Conservation (phyloP, 2,797 vertebrate genomes). For the Acrossocheilus fasciatus region DNA sequence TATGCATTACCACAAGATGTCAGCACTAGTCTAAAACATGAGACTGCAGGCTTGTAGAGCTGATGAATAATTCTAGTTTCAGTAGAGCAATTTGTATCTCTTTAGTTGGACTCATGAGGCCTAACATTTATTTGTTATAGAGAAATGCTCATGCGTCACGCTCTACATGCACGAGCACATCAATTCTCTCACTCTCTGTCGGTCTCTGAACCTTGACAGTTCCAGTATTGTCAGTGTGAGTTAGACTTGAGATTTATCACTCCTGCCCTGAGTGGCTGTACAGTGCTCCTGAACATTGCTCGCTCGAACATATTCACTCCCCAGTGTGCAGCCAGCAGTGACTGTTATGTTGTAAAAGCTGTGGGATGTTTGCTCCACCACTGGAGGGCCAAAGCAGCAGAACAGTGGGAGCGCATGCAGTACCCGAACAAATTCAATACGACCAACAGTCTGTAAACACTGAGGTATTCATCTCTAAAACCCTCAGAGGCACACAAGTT, state of each 20-base stretch:
- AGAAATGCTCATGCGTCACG: background rate
- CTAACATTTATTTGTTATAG: background rate
- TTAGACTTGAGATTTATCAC: constrained; percentile 27
- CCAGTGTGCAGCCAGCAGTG: background rate
- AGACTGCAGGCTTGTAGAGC: constrained; percentile 1
- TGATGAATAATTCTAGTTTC: background rate
- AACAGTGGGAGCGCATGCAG: background rate
- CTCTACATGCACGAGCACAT: background rate
- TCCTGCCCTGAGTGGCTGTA: background rate
- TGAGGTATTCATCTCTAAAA: background rate
- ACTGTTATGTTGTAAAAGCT: background rate
- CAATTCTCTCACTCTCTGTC: background rate
- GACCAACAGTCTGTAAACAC: background rate
- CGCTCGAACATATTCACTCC: background rate
- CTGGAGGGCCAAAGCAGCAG: background rate
- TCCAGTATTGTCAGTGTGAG: constrained; percentile 1
- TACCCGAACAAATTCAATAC: background rate
- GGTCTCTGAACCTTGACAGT: background rate
- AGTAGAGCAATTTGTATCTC: background rate
- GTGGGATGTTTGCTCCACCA: constrained; percentile 22
- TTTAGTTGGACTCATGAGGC: background rate
- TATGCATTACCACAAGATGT: constrained; percentile 61
- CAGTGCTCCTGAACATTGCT: background rate
- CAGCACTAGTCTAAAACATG: constrained; percentile 58
- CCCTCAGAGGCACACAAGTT: background rate